These are phyloP conservation scores for Eupithecia exiguata DNA, from an alignment of 2,888 invertebrate species.

Conservation along the genomic window DNA sequence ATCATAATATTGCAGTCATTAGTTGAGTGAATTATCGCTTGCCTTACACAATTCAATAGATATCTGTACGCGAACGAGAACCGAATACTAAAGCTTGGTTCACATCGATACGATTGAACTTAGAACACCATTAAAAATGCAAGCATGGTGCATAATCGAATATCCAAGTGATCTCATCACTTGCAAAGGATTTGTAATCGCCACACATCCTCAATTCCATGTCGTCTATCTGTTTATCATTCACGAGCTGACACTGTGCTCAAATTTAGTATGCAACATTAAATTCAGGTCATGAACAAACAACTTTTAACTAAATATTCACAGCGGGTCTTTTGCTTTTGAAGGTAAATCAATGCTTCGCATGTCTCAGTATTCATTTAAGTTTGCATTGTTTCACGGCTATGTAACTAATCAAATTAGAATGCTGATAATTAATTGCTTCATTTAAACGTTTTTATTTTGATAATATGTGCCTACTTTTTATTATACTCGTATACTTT, in stretches of 20 bases:
- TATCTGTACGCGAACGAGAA: background rate
- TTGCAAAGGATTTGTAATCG: constrained; percentile 41
- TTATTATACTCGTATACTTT: no score
- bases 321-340: constrained; percentile 47
- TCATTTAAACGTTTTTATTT: background rate
- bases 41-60: background rate
- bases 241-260: constrained; percentile 55
- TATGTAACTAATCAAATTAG: constrained; percentile 7
- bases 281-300: constrained; percentile 75
- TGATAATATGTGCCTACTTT: background rate
- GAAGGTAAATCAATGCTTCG: constrained; percentile 34
- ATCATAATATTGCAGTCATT: background rate
- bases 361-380: constrained; percentile 33
- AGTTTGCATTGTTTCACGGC: constrained; percentile 18
- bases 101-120: constrained; percentile 1
- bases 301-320: constrained; percentile 67
- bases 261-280: constrained; percentile 66
- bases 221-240: constrained; percentile 56
- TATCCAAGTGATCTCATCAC: constrained; percentile 21
- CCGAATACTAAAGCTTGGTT: constrained; percentile 9
- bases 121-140: constrained; percentile 12
- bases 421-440: constrained; percentile 6
- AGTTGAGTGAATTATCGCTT: background rate
- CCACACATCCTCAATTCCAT: constrained; percentile 42
- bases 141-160: constrained; percentile 13